These are phyloP conservation scores for Regulus satrapa DNA, from an alignment of 2,113 vertebrate genomes.

Conservation along the genomic window DNA sequence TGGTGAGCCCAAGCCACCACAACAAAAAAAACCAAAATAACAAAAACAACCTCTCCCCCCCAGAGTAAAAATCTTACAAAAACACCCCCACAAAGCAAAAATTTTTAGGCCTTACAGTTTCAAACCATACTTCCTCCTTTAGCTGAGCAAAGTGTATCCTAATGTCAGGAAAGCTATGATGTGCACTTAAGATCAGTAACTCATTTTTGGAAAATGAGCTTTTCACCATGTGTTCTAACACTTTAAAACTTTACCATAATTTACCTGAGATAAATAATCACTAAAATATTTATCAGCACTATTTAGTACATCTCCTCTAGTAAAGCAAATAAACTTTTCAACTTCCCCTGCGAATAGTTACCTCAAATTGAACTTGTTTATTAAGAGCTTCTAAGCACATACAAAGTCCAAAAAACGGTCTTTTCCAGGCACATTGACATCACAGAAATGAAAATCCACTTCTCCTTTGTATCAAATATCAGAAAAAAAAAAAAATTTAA, in stretches of 20 bases:
- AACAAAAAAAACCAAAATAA: neutral
- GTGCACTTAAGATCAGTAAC: neutral
- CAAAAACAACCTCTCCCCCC: neutral
- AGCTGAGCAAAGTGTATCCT: neutral
- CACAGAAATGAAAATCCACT: neutral
- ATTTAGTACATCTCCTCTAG: neutral
- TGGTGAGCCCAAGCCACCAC: neutral
- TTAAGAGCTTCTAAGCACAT: neutral
- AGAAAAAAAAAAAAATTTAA: neutral
- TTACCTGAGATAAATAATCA: neutral
- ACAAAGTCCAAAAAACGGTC: neutral
- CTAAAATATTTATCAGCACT: conserved; percentile 16
- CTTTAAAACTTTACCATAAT: neutral
- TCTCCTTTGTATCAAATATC: neutral
- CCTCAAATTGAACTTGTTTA: neutral
- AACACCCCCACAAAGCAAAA: neutral
- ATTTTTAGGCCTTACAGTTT: neutral
- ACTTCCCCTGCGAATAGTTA: neutral
- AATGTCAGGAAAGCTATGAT: neutral
- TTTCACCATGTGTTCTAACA: neutral
- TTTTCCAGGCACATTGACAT: neutral
- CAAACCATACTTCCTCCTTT: neutral
- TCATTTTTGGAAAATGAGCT: neutral
- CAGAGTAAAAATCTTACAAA: neutral
- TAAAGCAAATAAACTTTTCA: neutral